Percentiles rank a stretch among this genome's conserved stretches.
Conservation (phyloP, 2,113 vertebrate genomes). For the Malurus cyaneus region DNA sequence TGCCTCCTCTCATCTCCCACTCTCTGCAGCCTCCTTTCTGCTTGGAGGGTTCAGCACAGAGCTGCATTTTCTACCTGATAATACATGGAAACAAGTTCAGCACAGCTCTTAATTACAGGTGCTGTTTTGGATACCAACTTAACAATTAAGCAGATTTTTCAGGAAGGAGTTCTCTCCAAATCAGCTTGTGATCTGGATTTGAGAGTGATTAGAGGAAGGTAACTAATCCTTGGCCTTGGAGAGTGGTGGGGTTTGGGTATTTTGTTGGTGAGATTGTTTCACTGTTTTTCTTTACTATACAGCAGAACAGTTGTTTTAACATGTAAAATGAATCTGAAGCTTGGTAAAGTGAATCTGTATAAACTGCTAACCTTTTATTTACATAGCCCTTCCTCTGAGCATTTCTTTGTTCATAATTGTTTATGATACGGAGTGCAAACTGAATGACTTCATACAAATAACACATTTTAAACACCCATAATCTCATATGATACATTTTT, state of each 20-base stretch:
- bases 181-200: not conserved
- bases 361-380: not conserved
- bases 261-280: not conserved
- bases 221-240: not conserved
- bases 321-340: not conserved
- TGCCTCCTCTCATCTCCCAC: not conserved
- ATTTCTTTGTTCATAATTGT: not conserved
- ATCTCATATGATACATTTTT: not conserved
- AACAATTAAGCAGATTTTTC: not conserved
- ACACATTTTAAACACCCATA: not conserved
- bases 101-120: not conserved
- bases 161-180: not conserved
- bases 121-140: not conserved
- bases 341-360: not conserved
- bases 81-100: not conserved
- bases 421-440: not conserved
- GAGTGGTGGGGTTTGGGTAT: not conserved
- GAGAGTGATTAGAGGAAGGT: not conserved
- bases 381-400: not conserved
- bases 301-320: not conserved
- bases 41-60: not conserved
- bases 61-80: not conserved
- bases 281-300: not conserved
- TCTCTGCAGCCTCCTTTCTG: not conserved
- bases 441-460: not conserved